Evolutionary conservation across 1,140 invertebrate species (phyloP), one percentile per base, ranked within the genome.

Genomic region (Magallana gigas): DNA sequence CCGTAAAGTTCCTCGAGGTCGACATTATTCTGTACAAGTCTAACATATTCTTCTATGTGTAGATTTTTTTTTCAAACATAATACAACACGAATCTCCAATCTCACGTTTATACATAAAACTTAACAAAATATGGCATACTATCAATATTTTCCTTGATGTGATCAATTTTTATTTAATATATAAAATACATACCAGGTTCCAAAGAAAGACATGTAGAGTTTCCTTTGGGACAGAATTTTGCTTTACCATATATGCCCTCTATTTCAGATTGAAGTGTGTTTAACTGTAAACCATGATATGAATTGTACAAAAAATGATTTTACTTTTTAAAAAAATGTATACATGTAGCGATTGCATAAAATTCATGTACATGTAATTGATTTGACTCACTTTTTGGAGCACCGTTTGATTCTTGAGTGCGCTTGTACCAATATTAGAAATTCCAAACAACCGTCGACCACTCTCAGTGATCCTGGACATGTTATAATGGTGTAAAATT

Each of bases 391-490:
- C 92, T 89, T 91, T 88, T 57, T 64, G 62, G 4, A 89, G 84
- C 68, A 92, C 87, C 0, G 36, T 83, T 56, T 88, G 18, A 58
- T 93, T 88, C 57, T 87, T 87, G 57, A 98, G 94, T 1, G 97
- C 97, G 0, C 97, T 95, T 0, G 96, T 95, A 0, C 98, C 98
- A 1, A 98, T 97, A 76, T 97, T 96, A 12, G 97, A 97, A 56
- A 98, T 96, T 85, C 97, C 96, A 91, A 96, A 96, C 8, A 98
- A 95, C 92, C 98, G 97, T 88, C 98, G 95, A 93, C 12, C 96
- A 96, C 94, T 98, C 97, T 97, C 96, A 9, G 82, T 84, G 12
- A 23, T n/a, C n/a, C 8, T 96, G 96, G 64, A 98, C 96, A 12
- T 94, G 94, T 36, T 96, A 95, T 92, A 96, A 95, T 85, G 96